Evolutionary conservation across 2,113 vertebrate species (phyloP), one percentile per base, ranked within the genome.

Genomic region (Nothobranchius furzeri): DNA sequence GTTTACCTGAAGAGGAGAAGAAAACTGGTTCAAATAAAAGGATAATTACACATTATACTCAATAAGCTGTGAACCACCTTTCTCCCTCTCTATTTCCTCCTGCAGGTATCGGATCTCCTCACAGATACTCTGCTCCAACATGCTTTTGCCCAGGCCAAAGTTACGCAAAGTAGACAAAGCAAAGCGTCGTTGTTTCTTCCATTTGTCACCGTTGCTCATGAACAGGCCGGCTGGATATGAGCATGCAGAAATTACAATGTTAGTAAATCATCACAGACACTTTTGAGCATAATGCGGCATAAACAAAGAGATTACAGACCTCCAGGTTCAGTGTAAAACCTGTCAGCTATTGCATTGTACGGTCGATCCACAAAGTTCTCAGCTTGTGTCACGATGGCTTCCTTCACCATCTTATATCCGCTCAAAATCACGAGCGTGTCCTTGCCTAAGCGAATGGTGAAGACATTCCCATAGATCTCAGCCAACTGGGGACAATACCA

Each of bases 121-220:
- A 80, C 91, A 90, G 52, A 95, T 95, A 40, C 84, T 77, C 52
- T 93, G 76, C 77, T 94, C 94, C 69, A 93, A 56, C 47, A 72
- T 46, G n/a, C 64, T 90, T 86, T 93, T 95, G 1, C 94, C 93
- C 81, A 94, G 3, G 13, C 94, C 94, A 0, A 96, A 94, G 73
- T 75, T 95, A 12, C 88, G 92, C 3, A 96, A 83, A 0, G 92
- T 93, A 43, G 59, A 83, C 75, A 94, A 72, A 36, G 91, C 78
- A 75, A 94, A 93, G 10, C 92, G 90, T 9, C 93, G 79, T 65
- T 95, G 93, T 58, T 49, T 88, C 81, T 88, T 94, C 93, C 93
- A 94, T 54, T 51, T 49, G 20, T 84, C 78, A 6, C 93, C 94
- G 0, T 2, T 92, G 60, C 92, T 93, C 14, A 4, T 15, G 42